Evolutionary conservation across 2,113 vertebrate genomes (phyloP), one percentile per base, ranked within the genome.

Genomic region (Cinclus cinclus): DNA sequence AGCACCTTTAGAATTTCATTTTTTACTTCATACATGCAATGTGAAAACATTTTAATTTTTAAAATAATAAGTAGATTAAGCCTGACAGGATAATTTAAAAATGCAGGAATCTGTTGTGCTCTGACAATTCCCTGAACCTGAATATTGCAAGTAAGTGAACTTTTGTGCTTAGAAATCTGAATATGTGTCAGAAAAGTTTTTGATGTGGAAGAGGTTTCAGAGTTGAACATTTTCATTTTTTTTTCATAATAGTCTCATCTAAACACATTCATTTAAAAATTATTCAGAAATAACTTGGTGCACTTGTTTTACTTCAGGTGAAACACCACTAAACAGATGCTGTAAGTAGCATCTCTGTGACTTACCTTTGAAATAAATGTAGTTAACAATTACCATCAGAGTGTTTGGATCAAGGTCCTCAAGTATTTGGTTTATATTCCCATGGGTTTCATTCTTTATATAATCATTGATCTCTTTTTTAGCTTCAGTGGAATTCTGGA

Each of bases 301-400:
- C 44, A 37, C 49, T 95, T 68, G 15, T 50, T 90, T 76, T 52
- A 46, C 23, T 42, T 28, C 39, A 67, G 69, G 8, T 60, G 46
- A 81, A 77, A 64, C 10, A 63, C 18, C 11, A 59, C 15, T 46
- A 41, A 75, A 56, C 7, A 65, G 50, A 46, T 74, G 25, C 25
- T 74, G 15, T 42, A 70, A 62, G 4, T 60, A 65, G 14, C 39
- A 75, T 20, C 5, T 16, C 2, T 37, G 27, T 47, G 58, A 50
- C 96, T 95, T 98, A 99, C 98, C 98, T 98, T 98, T 98, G 95
- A 98, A 98, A 94, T 97, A 98, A 89, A 99, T 96, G 13, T 98
- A 98, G 92, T 98, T 99, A 68, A 98, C 71, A 18, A 99, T 97
- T 59, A 98, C 95, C 98, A 98, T 96, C 46, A 97, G 59, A 4